Conservation (phyloP, 2,888 invertebrate genomes). For the Lepas anatifera region DNA sequence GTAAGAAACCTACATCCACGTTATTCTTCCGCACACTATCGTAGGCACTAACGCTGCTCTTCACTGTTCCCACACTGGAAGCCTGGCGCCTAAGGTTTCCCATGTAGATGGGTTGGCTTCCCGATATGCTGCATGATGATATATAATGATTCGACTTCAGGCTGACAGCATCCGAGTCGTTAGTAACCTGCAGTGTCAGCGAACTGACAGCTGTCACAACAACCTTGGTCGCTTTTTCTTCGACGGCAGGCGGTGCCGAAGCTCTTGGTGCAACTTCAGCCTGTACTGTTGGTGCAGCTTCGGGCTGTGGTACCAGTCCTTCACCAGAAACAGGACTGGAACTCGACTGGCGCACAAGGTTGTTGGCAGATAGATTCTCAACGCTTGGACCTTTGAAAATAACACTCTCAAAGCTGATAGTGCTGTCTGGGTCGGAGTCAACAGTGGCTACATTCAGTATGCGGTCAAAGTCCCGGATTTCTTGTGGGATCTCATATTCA, state of each 20-base stretch:
- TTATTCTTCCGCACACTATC: too few species aligned
- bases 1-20: too few species aligned
- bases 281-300: too few species aligned
- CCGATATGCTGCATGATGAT: neutral
- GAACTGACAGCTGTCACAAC: neutral
- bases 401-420: slow-evolving; percentile 26
- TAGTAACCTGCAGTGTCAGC: neutral
- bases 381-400: slow-evolving; percentile 24
- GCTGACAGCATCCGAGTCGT: neutral
- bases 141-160: neutral
- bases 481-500: neutral
- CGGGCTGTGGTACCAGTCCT: too few species aligned
- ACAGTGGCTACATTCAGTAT: neutral
- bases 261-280: too few species aligned
- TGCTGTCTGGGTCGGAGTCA: slow-evolving; percentile 25
- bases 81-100: neutral
- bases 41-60: too few species aligned
- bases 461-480: neutral
- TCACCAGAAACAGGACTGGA: neutral
- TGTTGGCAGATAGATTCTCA: neutral
- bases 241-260: too few species aligned
- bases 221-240: too few species aligned
- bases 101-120: neutral
- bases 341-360: neutral
- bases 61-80: neutral